Evolutionary conservation across 2,113 vertebrate species (phyloP).

Genomic region (Mesocricetus auratus): DNA sequence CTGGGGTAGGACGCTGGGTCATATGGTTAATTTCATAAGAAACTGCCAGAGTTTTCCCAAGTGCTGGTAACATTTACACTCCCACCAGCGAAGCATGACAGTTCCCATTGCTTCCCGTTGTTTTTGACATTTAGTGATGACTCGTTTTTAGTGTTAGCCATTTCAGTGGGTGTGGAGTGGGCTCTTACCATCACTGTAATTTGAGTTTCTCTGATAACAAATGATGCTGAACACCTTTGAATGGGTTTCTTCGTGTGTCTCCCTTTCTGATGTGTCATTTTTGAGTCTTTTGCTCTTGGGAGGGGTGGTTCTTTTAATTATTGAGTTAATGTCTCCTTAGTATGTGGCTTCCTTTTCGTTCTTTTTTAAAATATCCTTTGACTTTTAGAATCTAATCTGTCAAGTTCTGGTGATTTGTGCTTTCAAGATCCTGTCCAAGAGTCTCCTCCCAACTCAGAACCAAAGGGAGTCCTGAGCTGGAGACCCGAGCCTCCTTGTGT

Average conservation of each 20-base stretch:
- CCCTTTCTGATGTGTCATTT: not conserved
- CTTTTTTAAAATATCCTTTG: not conserved
- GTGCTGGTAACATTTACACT: not conserved
- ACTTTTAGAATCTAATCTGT: constrained; percentile 9
- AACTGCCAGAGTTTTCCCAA: constrained; percentile 30
- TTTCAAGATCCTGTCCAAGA: not conserved
- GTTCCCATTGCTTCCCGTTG: not conserved
- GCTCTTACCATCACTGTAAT: not conserved
- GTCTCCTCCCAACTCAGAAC: not conserved
- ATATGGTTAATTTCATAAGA: not conserved
- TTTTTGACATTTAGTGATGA: constrained; percentile 43
- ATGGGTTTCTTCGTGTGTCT: not conserved
- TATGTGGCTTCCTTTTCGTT: not conserved
- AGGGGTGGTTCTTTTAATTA: not conserved
- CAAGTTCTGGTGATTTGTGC: not conserved
- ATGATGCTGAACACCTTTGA: not conserved
- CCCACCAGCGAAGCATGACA: constrained; percentile 1
- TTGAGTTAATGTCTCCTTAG: not conserved
- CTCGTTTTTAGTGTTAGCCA: constrained; percentile 18
- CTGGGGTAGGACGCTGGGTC: not conserved
- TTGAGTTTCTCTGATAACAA: constrained; percentile 46
- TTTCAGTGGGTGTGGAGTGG: constrained; percentile 2
- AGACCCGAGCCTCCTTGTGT: not conserved
- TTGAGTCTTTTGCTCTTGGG: not conserved
- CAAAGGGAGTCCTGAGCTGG: not conserved